phyloP scores from a whole-genome alignment of 2,888 invertebrate species.

The Mayetiola destructor region DNA sequence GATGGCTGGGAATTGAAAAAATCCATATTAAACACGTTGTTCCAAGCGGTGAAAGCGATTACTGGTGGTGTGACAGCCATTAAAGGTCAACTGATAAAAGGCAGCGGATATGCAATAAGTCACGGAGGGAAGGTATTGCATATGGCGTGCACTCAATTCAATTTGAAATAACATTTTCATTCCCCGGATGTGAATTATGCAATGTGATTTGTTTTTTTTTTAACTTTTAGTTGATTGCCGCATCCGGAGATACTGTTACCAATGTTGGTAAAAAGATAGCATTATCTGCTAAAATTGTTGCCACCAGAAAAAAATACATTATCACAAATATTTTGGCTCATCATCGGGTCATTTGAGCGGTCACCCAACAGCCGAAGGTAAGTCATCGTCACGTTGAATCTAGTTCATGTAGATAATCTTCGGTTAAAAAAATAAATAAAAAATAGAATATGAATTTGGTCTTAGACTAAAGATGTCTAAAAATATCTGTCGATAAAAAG shows the following conservation, averaged over 20 bases:
- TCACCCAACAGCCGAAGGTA: conserved; percentile 1
- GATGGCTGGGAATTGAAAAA: conserved; percentile 67
- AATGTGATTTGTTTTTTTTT: not conserved
- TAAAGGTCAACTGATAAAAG: conserved; percentile 77
- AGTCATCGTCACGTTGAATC: conserved; percentile 32
- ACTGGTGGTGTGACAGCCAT: conserved; percentile 74
- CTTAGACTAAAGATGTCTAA: no score
- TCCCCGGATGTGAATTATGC: no score
- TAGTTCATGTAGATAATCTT: conserved; percentile 24
- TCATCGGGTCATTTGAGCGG: conserved; percentile 15
- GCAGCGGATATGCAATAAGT: conserved; percentile 54
- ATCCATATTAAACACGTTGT: conserved; percentile 63
- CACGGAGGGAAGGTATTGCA: conserved; percentile 41
- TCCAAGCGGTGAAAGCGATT: conserved; percentile 78
- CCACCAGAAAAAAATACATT: conserved; percentile 24
- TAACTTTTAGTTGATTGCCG: conserved; percentile 44
- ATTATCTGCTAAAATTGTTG: conserved; percentile 44
- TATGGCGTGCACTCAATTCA: not conserved
- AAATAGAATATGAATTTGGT: no score
- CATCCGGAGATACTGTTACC: conserved; percentile 65
- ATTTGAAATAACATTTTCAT: not conserved
- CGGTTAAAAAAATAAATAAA: no score
- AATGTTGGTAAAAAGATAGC: conserved; percentile 67
- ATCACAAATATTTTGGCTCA: conserved; percentile 15
- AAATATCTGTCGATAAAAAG: no score